Conservation (phyloP, 2,888 invertebrate species). For the Leptura quadrifasciata region DNA sequence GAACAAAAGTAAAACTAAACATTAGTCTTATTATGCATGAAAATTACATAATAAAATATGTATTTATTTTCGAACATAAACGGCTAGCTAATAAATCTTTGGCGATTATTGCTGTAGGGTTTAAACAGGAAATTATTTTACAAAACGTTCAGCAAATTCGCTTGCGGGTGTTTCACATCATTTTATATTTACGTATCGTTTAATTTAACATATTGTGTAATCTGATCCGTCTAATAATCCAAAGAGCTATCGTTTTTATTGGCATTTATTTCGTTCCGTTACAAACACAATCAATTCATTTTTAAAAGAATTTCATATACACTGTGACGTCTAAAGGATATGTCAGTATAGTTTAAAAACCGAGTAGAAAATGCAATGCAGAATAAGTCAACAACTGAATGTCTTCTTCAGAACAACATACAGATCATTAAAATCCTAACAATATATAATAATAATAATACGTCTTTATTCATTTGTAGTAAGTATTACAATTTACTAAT, state of each 20-base stretch:
- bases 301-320: no score
- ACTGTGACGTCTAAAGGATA: no score
- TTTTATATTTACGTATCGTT: not conserved
- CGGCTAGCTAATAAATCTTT: slow-evolving; percentile 1
- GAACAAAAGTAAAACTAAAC: slow-evolving; percentile 10
- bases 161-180: not conserved
- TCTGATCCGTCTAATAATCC: not conserved
- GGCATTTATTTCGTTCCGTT: no score
- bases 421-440: no score
- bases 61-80: not conserved
- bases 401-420: no score
- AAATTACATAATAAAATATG: slow-evolving; percentile 13
- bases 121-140: not conserved
- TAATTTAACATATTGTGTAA: not conserved
- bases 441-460: no score
- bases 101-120: not conserved
- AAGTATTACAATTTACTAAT: no score
- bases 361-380: no score
- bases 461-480: no score
- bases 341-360: no score
- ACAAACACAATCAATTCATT: no score
- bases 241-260: not conserved
- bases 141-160: not conserved
- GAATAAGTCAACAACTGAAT: no score
- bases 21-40: not conserved